phyloP scores from a whole-genome alignment of 2,113 vertebrate species.

The Ictalurus furcatus region DNA sequence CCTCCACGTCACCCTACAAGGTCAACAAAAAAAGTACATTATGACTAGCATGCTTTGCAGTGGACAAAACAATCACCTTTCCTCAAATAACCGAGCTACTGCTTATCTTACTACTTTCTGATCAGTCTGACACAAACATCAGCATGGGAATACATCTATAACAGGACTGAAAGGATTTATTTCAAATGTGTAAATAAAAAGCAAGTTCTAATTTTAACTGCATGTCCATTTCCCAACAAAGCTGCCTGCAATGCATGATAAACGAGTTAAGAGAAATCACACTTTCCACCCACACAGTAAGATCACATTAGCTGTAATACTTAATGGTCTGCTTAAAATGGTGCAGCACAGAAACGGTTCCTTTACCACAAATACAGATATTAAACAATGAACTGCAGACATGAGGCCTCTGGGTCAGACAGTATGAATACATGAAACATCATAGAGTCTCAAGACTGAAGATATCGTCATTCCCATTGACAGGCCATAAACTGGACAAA shows the following conservation, averaged over 20 bases:
- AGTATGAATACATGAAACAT: conserved; percentile 55
- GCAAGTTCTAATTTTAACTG: background rate
- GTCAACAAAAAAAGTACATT: background rate
- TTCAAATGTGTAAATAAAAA: background rate
- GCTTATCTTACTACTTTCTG: background rate
- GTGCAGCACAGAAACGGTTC: background rate
- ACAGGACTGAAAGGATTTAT: background rate
- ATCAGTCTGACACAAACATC: background rate
- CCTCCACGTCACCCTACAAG: conserved; percentile 78
- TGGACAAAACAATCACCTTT: background rate
- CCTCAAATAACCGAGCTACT: background rate
- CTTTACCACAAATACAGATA: background rate
- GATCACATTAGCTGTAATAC: conserved; percentile 4
- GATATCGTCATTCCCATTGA: conserved; percentile 35
- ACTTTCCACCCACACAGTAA: conserved; percentile 14
- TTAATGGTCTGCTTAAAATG: background rate
- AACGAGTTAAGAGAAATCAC: conserved; percentile 16
- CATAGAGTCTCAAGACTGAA: conserved; percentile 24
- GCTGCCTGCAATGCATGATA: background rate
- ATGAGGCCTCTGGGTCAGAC: conserved; percentile 46
- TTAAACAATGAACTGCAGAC: background rate
- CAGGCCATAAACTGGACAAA: background rate
- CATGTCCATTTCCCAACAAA: background rate
- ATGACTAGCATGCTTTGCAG: too few species aligned
- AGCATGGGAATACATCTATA: background rate